phyloP scores from a whole-genome alignment of 2,888 invertebrate species.

The Synergus gifuensis region DNA sequence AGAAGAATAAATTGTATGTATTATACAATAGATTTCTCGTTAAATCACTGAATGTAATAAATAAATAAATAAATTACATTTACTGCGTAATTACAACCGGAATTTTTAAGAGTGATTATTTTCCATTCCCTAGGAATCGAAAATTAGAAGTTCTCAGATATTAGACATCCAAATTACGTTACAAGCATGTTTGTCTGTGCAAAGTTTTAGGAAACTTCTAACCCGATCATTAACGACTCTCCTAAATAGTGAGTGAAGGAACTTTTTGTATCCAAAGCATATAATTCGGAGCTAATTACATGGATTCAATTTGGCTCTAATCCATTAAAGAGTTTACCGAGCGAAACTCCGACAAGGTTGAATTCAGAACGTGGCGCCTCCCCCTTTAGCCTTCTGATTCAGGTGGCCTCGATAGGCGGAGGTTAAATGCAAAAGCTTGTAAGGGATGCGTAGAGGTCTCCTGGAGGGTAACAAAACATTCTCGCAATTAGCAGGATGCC shows the following conservation, averaged over 20 bases:
- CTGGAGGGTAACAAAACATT: constrained; percentile 73
- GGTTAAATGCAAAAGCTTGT: constrained; percentile 77
- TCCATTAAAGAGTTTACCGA: constrained; percentile 23
- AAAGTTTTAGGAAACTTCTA: constrained; percentile 1
- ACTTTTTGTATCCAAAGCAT: constrained; percentile 7
- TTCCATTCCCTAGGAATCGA: neutral
- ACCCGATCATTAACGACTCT: neutral
- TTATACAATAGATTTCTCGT: no score
- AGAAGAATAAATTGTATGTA: no score
- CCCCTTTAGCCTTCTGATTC: constrained; percentile 20
- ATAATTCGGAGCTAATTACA: constrained; percentile 34
- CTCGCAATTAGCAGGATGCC: constrained; percentile 74
- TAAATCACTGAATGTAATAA: no score
- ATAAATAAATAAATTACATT: no score
- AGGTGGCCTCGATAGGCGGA: constrained; percentile 52
- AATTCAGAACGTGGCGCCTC: neutral
- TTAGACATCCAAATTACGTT: constrained; percentile 9
- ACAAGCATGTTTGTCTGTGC: neutral
- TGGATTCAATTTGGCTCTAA: constrained; percentile 9
- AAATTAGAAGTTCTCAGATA: neutral
- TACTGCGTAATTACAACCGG: no score
- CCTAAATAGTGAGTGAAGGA: neutral
- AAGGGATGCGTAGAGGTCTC: constrained; percentile 68
- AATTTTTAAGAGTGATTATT: no score
- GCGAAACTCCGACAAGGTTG: constrained; percentile 20